Evolutionary conservation across 2,888 invertebrate genomes (phyloP), one percentile per base, ranked within the genome.

Genomic region (Oscheius sp.): DNA sequence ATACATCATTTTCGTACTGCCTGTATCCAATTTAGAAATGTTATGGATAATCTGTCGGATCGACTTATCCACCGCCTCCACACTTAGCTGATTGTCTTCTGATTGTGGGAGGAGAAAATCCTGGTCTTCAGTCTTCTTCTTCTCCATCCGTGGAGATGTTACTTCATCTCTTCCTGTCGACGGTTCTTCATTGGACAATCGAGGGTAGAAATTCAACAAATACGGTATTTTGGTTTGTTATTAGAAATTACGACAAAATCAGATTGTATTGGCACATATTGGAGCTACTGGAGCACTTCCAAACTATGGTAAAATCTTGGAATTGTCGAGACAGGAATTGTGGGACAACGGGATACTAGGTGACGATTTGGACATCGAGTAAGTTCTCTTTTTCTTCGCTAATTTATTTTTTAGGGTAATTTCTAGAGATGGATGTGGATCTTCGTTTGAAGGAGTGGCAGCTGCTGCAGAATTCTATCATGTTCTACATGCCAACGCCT

Each of bases 291-390:
- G 80, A 45, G 78, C 83, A n/a, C 74, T 81, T 55, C 82, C 84
- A 9, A 85, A 85, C 64, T 80, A 85, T 52, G 78, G 77, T 41
- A 79, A 79, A 29, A 76, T 86, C 16, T 72, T 86, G 63, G 80
- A 82, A 41, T 77, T 84, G 64, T 80, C 82, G 16, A 80, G 80
- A 12, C 76, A 73, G 25, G 80, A 80, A 58, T 79, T 86, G 45
- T 68, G 70, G 55, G 75, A 76, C 3, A 79, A 82, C 27, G 85
- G 85, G 3, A 66, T 85, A 41, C 74, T 86, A 23, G 82, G 78
- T 49, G 76, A 80, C 0, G 77, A 79, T 25, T 78, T 86, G 43
- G 84, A 85, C 72, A 77, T 86, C 55, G 84, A 86, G 85, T 85
- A 41, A 78, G 84, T 79, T 63, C 21, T 21, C 12, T 27, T 29